phyloP scores from a whole-genome alignment of 2,113 vertebrate species.

The Pipra filicauda region DNA sequence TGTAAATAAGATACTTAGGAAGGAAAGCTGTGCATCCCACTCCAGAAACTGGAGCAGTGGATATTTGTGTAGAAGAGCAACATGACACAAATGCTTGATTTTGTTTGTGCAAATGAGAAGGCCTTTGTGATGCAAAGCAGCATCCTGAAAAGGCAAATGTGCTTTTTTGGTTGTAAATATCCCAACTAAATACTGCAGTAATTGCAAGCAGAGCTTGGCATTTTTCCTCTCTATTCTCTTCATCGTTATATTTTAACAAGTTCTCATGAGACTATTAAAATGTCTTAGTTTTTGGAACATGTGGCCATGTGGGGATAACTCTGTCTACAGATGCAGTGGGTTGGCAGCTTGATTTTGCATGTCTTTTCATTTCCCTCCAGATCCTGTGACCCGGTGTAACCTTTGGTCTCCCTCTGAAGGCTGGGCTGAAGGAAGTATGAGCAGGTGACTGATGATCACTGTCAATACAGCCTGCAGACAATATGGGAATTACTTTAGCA shows the following conservation, averaged over 20 bases:
- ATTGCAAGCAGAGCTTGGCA: conserved; percentile 65
- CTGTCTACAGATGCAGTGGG: conserved; percentile 59
- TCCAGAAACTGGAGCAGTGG: conserved; percentile 29
- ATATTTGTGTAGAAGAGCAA: conserved; percentile 50
- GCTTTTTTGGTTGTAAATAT: conserved; percentile 61
- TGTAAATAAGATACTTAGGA: neutral
- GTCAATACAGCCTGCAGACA: conserved; percentile 75
- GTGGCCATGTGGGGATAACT: conserved; percentile 63
- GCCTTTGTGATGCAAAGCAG: conserved; percentile 72
- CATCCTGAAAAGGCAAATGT: conserved; percentile 54
- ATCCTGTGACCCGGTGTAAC: conserved; percentile 79
- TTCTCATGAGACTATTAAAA: conserved; percentile 75
- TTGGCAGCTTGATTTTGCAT: conserved; percentile 69
- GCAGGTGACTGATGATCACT: conserved; percentile 86
- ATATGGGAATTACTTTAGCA: conserved; percentile 79
- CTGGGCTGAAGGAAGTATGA: conserved; percentile 74
- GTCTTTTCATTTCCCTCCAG: conserved; percentile 76
- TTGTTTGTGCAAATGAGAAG: conserved; percentile 65
- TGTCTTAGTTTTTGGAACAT: conserved; percentile 71
- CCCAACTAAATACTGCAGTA: conserved; percentile 58
- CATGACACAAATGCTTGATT: conserved; percentile 58
- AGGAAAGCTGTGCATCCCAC: neutral
- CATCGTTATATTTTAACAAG: conserved; percentile 70
- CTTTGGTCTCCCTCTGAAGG: conserved; percentile 76
- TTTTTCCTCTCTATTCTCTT: conserved; percentile 67